These are phyloP conservation scores for Pterocles gutturalis DNA, from an alignment of 2,113 vertebrate genomes.

Conservation along the genomic window DNA sequence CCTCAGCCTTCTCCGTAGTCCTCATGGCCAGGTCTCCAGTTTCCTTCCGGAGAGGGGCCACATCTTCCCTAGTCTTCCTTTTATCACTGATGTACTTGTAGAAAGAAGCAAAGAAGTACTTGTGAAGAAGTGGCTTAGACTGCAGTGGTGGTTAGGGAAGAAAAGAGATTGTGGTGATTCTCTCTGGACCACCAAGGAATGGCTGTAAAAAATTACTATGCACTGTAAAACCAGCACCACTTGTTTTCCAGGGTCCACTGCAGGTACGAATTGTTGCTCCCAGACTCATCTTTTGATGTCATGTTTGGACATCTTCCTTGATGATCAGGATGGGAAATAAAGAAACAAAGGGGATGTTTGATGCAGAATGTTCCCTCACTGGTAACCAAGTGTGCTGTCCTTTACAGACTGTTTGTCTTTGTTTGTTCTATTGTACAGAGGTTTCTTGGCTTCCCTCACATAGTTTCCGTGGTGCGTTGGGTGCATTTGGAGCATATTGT, in stretches of 20 bases:
- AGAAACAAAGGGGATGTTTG: background rate
- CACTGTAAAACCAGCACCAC: background rate
- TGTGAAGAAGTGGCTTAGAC: background rate
- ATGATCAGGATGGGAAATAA: background rate
- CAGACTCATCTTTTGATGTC: background rate
- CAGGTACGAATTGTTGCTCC: background rate
- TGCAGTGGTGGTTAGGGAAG: background rate
- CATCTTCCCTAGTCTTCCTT: too few species aligned
- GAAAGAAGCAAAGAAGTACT: too few species aligned
- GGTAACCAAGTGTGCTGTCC: background rate
- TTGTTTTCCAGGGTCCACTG: background rate
- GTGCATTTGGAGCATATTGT: background rate
- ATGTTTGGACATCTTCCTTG: background rate
- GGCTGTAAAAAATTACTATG: background rate
- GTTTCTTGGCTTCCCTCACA: background rate
- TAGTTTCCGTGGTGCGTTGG: constrained; percentile 1
- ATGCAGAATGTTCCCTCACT: background rate
- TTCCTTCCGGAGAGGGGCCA: too few species aligned
- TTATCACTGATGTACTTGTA: too few species aligned
- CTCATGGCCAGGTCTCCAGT: too few species aligned
- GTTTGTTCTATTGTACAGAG: background rate
- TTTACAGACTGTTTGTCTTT: constrained; percentile 3
- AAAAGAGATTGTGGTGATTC: background rate
- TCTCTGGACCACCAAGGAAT: accelerated
- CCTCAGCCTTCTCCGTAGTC: too few species aligned